Percentiles rank a stretch among this genome's conserved stretches.
Conservation (phyloP, 2,888 invertebrate genomes). For the Acronicta alni region DNA sequence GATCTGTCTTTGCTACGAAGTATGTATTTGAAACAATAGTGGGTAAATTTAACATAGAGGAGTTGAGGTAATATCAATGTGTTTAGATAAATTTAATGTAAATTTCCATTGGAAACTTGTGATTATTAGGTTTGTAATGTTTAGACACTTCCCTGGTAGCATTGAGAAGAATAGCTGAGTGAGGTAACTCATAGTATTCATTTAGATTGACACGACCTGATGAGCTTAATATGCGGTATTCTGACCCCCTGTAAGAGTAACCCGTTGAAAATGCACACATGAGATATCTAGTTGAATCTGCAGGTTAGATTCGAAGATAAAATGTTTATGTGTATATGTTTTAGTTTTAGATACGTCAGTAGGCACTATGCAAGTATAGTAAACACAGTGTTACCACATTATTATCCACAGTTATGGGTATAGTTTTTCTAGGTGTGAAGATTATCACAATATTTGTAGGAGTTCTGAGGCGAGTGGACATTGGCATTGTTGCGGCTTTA, state of each 20-base stretch:
- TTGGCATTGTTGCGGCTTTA: slow-evolving; percentile 36
- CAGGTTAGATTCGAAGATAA: slow-evolving; percentile 37
- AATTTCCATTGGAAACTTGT: slow-evolving; percentile 65
- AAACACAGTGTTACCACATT: slow-evolving; percentile 20
- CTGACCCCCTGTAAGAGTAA: slow-evolving; percentile 37
- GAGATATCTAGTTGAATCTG: slow-evolving; percentile 26
- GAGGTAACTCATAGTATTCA: slow-evolving; percentile 31
- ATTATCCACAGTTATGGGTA: slow-evolving; percentile 6
- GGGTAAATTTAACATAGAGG: slow-evolving; percentile 47
- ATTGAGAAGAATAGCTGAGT: slow-evolving; percentile 26
- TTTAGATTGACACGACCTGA: slow-evolving; percentile 54
- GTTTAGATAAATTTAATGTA: slow-evolving; percentile 59
- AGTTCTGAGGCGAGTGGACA: slow-evolving; percentile 15
- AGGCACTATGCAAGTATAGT: slow-evolving; percentile 29
- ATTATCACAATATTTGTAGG: slow-evolving; percentile 13
- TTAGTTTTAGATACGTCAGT: slow-evolving; percentile 37
- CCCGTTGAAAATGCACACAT: slow-evolving; percentile 36
- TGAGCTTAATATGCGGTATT: slow-evolving; percentile 58
- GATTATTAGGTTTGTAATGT: slow-evolving; percentile 57
- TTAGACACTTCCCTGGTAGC: slow-evolving; percentile 39
- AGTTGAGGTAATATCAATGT: slow-evolving; percentile 59
- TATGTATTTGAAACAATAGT: slow-evolving; percentile 47
- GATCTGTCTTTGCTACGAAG: slow-evolving; percentile 67
- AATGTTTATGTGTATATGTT: slow-evolving; percentile 33
- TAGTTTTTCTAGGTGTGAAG: slow-evolving; percentile 19